Base-by-base conservation (phyloP, 2,113 vertebrate species). In the Halichoerus grypus region DNA sequence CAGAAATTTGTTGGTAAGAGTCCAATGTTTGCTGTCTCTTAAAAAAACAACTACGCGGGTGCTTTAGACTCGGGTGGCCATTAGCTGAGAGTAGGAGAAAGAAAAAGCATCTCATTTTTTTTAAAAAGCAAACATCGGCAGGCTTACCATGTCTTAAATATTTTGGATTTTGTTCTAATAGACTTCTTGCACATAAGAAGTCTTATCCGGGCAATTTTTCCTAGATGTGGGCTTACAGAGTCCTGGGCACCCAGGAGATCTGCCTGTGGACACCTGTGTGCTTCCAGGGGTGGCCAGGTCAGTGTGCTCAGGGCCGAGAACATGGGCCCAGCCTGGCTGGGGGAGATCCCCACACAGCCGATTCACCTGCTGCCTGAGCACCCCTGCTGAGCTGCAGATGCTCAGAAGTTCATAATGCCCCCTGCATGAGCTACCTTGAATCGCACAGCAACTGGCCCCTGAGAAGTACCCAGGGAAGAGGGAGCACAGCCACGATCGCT, bases 1-100 rank as follows among this genome's bases (percentile, higher is more conserved):
- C 99, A 99, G 99, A 99, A 99, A 99, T 99, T 99, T 99, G 99
- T 99, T 99, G 99, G 99, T 99, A 99, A 99, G 99, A 99, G 99
- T 99, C 98, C 98, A 99, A 99, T 57, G 98, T 99, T 99, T 99
- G 99, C 99, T 99, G 99, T 98, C 98, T 99, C 98, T 98, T 99
- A 97, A 98, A 98, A 39, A 39, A 14, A 61, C 19, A n/a, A 63
- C 53, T 80, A 28, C 22, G 93, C 1, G 69, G 65, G 67, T 81
- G 88, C 96, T 98, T 96, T 89, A 96, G 39, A 92, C 93, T 95
- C 92, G 69, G 83, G 57, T 42, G 71, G 57, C 69, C 39, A 80
- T 97, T 88, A 91, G 61, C 91, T 72, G 28, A 88, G 76, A 71
- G 57, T 71, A 96, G 95, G 55, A 55, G 84, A 81, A 86, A 96